These are phyloP conservation scores for Eupithecia exiguata DNA, from an alignment of 2,888 invertebrate genomes.

Conservation along the genomic window DNA sequence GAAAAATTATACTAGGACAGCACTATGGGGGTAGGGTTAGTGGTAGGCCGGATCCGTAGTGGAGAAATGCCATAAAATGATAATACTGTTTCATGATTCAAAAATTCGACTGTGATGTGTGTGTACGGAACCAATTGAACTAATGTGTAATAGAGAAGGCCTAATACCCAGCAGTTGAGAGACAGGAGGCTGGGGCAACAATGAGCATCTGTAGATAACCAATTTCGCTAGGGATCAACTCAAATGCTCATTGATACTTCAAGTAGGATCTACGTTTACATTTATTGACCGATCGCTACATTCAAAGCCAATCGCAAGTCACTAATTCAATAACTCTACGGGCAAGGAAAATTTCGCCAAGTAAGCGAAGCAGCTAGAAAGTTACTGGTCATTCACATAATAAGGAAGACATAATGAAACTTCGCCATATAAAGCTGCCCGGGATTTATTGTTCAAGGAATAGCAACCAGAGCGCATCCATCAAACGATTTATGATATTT, in stretches of 20 bases:
- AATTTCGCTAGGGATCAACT: neutral
- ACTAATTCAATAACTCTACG: neutral
- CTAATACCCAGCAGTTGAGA: neutral
- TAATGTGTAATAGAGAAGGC: neutral
- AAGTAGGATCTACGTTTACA: neutral
- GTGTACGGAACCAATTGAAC: too few relatives aligned
- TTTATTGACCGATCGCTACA: neutral
- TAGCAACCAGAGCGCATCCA: constrained; percentile 62
- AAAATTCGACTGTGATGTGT: neutral
- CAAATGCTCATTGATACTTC: neutral
- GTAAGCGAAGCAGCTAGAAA: neutral
- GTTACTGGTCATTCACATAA: neutral
- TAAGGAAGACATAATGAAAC: constrained; percentile 16
- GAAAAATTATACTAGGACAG: too few relatives aligned
- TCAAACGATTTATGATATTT: constrained; percentile 59
- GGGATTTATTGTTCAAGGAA: constrained; percentile 48
- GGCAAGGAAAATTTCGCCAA: neutral
- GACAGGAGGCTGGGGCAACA: neutral
- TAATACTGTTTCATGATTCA: neutral
- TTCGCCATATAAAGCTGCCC: constrained; percentile 11
- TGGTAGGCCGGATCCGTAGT: too few relatives aligned
- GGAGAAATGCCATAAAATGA: neutral
- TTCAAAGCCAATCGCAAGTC: neutral
- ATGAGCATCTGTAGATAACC: neutral
- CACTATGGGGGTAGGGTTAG: too few relatives aligned